phyloP scores from a whole-genome alignment of 2,888 invertebrate genomes.

The Pimpla rufipes region DNA sequence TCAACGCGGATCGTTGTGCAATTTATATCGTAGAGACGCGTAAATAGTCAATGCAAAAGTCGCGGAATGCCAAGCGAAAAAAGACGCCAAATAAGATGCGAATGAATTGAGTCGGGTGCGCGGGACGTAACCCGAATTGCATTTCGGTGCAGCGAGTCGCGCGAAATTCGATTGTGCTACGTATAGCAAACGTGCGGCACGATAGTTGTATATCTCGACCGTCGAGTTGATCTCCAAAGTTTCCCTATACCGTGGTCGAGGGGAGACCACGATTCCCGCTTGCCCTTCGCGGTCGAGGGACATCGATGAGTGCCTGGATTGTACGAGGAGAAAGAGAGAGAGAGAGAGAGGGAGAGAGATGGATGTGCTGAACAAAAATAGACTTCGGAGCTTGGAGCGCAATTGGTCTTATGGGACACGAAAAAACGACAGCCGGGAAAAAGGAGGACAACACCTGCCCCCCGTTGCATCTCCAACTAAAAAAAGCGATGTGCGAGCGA shows the following conservation, averaged over 20 bases:
- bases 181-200: constrained; percentile 32
- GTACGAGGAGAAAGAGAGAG: constrained; percentile 26
- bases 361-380: constrained; percentile 21
- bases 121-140: constrained; percentile 52
- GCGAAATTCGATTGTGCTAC: constrained; percentile 33
- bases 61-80: constrained; percentile 53
- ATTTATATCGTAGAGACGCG: background rate
- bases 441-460: constrained; percentile 24
- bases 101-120: constrained; percentile 43
- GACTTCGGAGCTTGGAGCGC: constrained; percentile 26
- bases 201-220: constrained; percentile 23
- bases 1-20: constrained; percentile 18
- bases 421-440: constrained; percentile 44
- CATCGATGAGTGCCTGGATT: constrained; percentile 54
- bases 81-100: constrained; percentile 47
- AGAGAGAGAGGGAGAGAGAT: background rate
- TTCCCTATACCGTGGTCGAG: constrained; percentile 6
- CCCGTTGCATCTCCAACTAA: constrained; percentile 22
- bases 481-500: constrained; percentile 1
- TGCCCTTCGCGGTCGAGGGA: constrained; percentile 43
- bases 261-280: background rate
- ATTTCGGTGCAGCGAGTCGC: constrained; percentile 42
- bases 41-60: constrained; percentile 35
- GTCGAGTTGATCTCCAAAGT: constrained; percentile 2
- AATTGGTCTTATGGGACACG: constrained; percentile 28